Evolutionary conservation across 35 echinoderm and acorn worm species (phyloP).

Genomic region (Ophiothrix spiculata): DNA sequence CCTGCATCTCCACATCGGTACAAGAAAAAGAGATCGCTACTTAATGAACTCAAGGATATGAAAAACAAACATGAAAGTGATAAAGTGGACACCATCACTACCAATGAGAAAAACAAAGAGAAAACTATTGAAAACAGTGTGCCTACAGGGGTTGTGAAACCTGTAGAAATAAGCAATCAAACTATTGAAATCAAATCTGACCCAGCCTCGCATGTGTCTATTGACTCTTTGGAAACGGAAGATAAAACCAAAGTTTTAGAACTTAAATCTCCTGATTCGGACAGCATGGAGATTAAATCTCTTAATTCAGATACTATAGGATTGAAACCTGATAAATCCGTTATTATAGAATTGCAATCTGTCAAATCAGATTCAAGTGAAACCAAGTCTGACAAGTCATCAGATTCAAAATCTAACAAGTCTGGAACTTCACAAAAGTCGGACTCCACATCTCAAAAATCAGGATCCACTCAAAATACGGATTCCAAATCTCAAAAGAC

Average conservation of each 20-base stretch:
- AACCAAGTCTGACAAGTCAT: no score
- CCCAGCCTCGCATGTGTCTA: not conserved
- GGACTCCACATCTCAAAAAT: no score
- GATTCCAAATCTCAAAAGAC: not conserved
- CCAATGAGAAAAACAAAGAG: not conserved
- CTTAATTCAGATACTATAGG: no score
- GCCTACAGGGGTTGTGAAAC: slow-evolving; percentile 20
- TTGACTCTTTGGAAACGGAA: not conserved
- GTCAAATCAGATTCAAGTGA: no score
- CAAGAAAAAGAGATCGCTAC: slow-evolving; percentile 26
- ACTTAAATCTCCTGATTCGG: slow-evolving; percentile 2
- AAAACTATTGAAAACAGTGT: slow-evolving; percentile 19
- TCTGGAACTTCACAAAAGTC: no score
- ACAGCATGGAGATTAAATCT: no score
- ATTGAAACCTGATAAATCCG: no score
- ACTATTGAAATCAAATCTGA: not conserved
- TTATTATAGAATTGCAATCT: no score
- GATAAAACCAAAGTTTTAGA: not conserved
- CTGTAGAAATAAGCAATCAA: not conserved
- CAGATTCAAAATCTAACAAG: no score
- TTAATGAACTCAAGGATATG: not conserved
- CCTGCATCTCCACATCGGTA: slow-evolving; percentile 24
- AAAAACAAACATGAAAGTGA: not conserved
- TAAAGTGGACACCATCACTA: not conserved
- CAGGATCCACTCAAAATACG: no score